These are phyloP conservation scores for Cyclopterus lumpus DNA, from an alignment of 2,797 vertebrate species.

Conservation along the genomic window DNA sequence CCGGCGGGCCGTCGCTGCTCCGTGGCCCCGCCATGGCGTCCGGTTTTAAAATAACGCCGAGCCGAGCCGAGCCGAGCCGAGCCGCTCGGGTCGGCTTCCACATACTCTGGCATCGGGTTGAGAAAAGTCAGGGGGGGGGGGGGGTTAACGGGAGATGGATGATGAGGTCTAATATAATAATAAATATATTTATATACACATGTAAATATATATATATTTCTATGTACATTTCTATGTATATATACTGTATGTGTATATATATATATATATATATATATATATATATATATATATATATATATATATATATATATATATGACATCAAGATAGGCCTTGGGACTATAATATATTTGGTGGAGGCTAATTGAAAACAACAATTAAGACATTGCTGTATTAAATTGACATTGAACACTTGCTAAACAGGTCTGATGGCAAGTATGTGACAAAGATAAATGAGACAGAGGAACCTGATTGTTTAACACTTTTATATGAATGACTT, in stretches of 20 bases:
- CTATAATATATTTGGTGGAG: too few relatives aligned
- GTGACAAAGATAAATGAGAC: too few relatives aligned
- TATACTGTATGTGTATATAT: neutral
- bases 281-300: neutral
- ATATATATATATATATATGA: neutral
- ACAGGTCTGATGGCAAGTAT: too few relatives aligned
- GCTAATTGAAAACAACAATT: too few relatives aligned
- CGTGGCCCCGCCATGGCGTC: slow-evolving; percentile 11
- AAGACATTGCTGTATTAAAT: too few relatives aligned
- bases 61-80: neutral
- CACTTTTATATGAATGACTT: too few relatives aligned
- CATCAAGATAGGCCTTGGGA: too few relatives aligned
- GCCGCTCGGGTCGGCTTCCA: slow-evolving; percentile 49
- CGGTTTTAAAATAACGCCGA: slow-evolving; percentile 40
- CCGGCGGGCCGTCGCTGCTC: slow-evolving; percentile 13
- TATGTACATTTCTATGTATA: neutral
- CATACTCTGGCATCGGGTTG: slow-evolving; percentile 48
- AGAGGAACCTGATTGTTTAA: too few relatives aligned
- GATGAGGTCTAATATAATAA: too few relatives aligned
- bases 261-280: neutral
- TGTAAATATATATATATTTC: neutral
- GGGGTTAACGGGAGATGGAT: too few relatives aligned
- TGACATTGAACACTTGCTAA: too few relatives aligned
- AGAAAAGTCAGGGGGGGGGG: slow-evolving; percentile 20
- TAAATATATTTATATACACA: neutral